Percentiles rank a stretch among this genome's conserved stretches.
Evolutionary conservation across 2,888 invertebrate genomes (phyloP).

Genomic region (Drosophila limbata): DNA sequence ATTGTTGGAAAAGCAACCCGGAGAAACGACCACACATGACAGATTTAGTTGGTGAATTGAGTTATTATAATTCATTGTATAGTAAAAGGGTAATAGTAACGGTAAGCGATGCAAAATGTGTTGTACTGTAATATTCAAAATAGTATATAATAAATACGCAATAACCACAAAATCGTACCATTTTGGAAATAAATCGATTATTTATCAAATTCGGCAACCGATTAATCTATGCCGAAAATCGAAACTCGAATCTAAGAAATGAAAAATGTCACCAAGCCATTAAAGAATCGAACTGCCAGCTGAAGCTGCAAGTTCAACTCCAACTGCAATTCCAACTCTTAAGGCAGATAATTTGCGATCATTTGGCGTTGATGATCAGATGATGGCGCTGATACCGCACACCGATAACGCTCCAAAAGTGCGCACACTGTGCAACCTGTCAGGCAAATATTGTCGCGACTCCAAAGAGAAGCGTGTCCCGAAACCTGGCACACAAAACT

Average conservation of each 20-base stretch:
- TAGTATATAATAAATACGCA: too few species aligned
- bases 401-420: constrained; percentile 61
- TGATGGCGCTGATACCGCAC: constrained; percentile 74
- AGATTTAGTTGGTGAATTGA: background rate
- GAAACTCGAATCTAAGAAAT: constrained; percentile 49
- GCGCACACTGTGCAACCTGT: constrained; percentile 20
- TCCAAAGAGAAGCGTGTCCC: background rate
- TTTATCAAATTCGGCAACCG: constrained; percentile 27
- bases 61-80: too few species aligned
- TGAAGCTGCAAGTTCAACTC: background rate
- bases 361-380: constrained; percentile 79
- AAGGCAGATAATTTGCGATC: constrained; percentile 78
- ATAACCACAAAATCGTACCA: too few species aligned
- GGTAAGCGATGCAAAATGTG: too few species aligned
- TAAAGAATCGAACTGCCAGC: constrained; percentile 43
- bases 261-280: constrained; percentile 76
- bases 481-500: constrained; percentile 13
- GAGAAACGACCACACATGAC: background rate
- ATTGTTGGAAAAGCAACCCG: constrained; percentile 4
- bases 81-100: too few species aligned
- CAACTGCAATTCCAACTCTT: constrained; percentile 46
- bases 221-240: constrained; percentile 73
- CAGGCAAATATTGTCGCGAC: constrained; percentile 48
- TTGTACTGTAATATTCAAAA: too few species aligned
- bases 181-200: constrained; percentile 34